Evolutionary conservation across 2,888 invertebrate species (phyloP).

Genomic region (Habrosyne pyritoides): DNA sequence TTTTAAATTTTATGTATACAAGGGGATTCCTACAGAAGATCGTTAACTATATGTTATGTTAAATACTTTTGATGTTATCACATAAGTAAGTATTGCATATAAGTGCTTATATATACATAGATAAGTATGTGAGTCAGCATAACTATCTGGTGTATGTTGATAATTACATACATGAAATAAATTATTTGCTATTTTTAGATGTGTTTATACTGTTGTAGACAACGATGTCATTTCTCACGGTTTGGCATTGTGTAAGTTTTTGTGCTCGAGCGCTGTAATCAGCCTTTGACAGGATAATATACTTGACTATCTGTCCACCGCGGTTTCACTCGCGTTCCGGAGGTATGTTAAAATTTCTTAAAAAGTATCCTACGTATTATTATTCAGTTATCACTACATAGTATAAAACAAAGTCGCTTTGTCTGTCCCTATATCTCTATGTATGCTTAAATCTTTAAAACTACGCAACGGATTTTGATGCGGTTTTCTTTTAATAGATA

Average conservation of each 20-base stretch:
- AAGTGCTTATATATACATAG: not conserved
- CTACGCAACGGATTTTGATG: too few species aligned
- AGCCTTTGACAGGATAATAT: not conserved
- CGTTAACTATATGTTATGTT: not conserved
- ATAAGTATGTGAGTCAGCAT: constrained; percentile 8
- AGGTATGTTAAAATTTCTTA: too few species aligned
- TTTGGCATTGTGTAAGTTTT: constrained; percentile 3
- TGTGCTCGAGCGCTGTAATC: not conserved
- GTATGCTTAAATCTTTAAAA: too few species aligned
- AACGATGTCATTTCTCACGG: constrained; percentile 4
- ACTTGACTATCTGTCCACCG: too few species aligned
- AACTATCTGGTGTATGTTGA: not conserved
- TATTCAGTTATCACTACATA: too few species aligned
- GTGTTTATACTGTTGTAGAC: not conserved
- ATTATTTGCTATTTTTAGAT: constrained; percentile 8
- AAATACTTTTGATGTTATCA: not conserved
- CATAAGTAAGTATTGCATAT: not conserved
- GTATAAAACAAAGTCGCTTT: too few species aligned
- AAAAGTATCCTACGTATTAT: too few species aligned
- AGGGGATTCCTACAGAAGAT: not conserved
- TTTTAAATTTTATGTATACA: not conserved
- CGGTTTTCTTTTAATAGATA: too few species aligned
- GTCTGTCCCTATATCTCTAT: too few species aligned
- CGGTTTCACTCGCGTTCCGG: too few species aligned
- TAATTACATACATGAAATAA: constrained; percentile 5